Evolutionary conservation across 2,888 invertebrate species (phyloP).

Genomic region (Lamellibrachia columna): DNA sequence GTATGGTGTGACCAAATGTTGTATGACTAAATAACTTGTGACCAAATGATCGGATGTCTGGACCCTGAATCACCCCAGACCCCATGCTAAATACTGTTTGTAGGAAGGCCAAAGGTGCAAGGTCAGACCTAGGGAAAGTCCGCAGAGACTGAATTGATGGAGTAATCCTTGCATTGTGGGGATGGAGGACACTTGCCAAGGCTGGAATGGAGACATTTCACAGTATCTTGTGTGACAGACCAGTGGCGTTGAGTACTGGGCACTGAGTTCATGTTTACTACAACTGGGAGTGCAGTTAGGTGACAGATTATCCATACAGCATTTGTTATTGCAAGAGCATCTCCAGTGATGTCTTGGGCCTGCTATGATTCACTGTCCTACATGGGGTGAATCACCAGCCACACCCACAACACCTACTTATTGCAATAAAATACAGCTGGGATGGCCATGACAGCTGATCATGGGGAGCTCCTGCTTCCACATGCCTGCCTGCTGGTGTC

Average conservation of each 20-base stretch:
- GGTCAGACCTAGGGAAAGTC: not conserved
- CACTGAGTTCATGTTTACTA: not conserved
- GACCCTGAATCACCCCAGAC: not conserved
- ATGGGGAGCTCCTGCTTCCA: not conserved
- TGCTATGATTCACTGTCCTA: not conserved
- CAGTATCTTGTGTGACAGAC: not conserved
- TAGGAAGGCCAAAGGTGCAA: not conserved
- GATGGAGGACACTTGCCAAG: not conserved
- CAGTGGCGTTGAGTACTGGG: not conserved
- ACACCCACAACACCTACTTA: not conserved
- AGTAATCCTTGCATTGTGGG: no score
- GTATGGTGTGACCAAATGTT: not conserved
- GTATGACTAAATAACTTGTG: not conserved
- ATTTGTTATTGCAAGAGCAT: not conserved
- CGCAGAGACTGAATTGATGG: not conserved
- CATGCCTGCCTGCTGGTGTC: not conserved
- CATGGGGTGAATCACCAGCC: not conserved
- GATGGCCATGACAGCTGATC: not conserved
- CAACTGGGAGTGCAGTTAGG: not conserved
- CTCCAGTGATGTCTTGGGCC: not conserved
- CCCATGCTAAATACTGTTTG: not conserved
- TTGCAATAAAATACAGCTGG: slow-evolving; percentile 9
- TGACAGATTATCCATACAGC: not conserved
- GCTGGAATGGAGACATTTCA: not conserved
- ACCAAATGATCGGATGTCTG: not conserved